Base-by-base conservation (phyloP, 1,140 invertebrate species). In the Spodoptera frugiperda region DNA sequence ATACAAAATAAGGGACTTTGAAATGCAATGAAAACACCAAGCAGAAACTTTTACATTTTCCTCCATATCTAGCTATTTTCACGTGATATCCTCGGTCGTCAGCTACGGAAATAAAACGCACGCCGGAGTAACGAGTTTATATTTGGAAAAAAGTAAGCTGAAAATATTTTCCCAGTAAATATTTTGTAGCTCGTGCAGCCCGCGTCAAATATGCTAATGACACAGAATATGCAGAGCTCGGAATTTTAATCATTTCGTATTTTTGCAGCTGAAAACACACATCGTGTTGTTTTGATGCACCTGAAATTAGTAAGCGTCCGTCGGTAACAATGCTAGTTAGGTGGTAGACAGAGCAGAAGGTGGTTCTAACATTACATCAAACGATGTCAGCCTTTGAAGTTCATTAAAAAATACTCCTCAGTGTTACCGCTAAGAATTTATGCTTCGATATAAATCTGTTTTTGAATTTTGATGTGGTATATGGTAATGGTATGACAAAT, bases 181-280 rank as follows among this genome's bases (percentile, higher is more conserved):
- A 61, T 61, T 44, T 61, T 5, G 33, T 44, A 11, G 15, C 57
- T 17, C n/a, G 57, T 61, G 57, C 57, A 39, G 39, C 14, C 10
- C 57, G n/a, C 57, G 57, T 61, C 14, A 61, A 61, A 61, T 11
- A 61, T 61, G 30, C 1, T 61, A 61, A 61, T 61, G 57, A 61
- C 33, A 39, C 33, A 14, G 2, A 39, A 61, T 44, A 44, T 19
- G 30, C 30, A 44, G 33, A n/a, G 57, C 33, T 61, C 12, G 3
- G n/a, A 15, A 15, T 39, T 39, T 39, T 11, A 17, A 61, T 10
- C 33, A 15, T 17, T 39, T 39, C n/a, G n/a, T 11, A 10, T 17
- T 59, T 15, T 33, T 59, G 25, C 55, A 30, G 2, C 15, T 55
- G 53, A 55, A 55, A 55, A 11, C 17, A 21, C 8, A 17, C 1